phyloP scores from a whole-genome alignment of 2,113 vertebrate species.

The Malurus elegans region DNA sequence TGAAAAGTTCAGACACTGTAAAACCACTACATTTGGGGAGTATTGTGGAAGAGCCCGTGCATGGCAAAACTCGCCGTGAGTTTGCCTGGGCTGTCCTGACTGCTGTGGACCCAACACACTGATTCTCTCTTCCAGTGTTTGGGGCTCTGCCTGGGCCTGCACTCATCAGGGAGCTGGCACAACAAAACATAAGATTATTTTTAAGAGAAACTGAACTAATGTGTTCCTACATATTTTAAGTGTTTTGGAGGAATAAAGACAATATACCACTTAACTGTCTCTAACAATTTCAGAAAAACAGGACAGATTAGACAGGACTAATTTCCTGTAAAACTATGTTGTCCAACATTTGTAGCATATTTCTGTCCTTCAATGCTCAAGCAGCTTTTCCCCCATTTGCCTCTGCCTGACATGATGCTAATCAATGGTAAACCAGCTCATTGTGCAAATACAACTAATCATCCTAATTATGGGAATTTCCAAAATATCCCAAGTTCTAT shows the following conservation, averaged over 20 bases:
- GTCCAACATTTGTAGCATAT: not conserved
- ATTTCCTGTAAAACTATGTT: not conserved
- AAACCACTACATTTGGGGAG: not conserved
- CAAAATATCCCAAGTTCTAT: not conserved
- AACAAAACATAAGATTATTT: not conserved
- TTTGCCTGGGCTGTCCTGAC: not conserved
- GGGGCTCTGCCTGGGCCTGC: not conserved
- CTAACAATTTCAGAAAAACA: not conserved
- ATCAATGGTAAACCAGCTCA: not conserved
- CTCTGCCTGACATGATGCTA: not conserved
- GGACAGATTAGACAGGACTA: not conserved
- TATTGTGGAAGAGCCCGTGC: fast-evolving
- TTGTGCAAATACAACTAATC: not conserved
- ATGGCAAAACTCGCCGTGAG: not conserved
- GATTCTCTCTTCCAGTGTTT: not conserved
- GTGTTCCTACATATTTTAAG: not conserved
- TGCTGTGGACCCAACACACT: not conserved
- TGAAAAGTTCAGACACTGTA: not conserved
- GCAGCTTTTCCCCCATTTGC: not conserved
- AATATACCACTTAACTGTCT: not conserved
- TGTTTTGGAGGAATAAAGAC: not conserved
- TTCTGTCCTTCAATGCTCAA: not conserved
- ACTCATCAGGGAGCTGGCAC: not conserved
- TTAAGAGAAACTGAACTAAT: not conserved
- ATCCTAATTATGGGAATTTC: not conserved